phyloP scores from a whole-genome alignment of 2,888 invertebrate species.

The Drosophila melanosoma region DNA sequence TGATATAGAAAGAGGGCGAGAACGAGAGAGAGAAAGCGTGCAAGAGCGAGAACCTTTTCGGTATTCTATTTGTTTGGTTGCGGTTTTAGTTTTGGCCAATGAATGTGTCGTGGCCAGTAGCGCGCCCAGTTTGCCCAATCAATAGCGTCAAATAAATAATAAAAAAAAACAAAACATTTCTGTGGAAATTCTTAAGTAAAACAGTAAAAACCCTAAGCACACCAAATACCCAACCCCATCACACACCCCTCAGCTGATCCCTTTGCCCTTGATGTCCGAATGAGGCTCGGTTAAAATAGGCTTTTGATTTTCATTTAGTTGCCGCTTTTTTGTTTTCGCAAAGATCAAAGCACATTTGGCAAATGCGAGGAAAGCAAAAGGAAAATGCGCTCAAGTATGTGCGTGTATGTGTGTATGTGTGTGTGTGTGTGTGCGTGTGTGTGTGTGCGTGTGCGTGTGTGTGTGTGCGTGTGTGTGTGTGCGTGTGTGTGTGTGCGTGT shows the following conservation, averaged over 20 bases:
- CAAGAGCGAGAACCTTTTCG: background rate
- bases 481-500: constrained; percentile 16
- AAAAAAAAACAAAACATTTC: background rate
- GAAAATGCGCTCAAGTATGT: constrained; percentile 57
- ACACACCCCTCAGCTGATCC: background rate
- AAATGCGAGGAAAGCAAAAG: constrained; percentile 48
- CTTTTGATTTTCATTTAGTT: constrained; percentile 34
- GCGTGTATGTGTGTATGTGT: background rate
- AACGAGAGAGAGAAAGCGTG: background rate
- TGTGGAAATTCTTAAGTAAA: constrained; percentile 40
- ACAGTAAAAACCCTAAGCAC: constrained; percentile 3
- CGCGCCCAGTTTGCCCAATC: constrained; percentile 49
- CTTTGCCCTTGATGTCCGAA: background rate
- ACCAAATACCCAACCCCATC: background rate
- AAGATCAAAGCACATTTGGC: constrained; percentile 61
- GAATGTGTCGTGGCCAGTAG: constrained; percentile 19
- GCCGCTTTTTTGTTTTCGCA: constrained; percentile 24
- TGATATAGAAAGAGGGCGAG: too few species aligned
- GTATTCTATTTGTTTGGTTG: constrained; percentile 3
- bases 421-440: background rate
- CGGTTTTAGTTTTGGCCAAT: constrained; percentile 47
- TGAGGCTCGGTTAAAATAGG: constrained; percentile 1
- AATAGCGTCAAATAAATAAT: constrained; percentile 42
- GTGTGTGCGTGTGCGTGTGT: constrained; percentile 34
- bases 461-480: constrained; percentile 18